These are phyloP conservation scores for Pardalotus punctatus DNA, from an alignment of 2,113 vertebrate species.

Conservation along the genomic window DNA sequence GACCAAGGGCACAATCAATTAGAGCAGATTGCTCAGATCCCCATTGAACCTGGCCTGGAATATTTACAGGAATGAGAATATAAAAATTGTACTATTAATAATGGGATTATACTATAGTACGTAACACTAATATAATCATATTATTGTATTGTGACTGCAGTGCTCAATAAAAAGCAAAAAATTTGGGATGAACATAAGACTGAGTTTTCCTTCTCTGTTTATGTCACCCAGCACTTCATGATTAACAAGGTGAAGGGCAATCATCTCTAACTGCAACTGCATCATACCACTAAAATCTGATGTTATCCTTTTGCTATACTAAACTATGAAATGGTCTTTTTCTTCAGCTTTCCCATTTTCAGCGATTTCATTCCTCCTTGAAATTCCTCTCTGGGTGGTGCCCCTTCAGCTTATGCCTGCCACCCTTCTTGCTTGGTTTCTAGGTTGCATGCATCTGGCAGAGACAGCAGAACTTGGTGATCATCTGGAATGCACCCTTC, in stretches of 20 bases:
- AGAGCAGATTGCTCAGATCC: not conserved
- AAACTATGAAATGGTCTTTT: not conserved
- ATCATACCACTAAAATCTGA: not conserved
- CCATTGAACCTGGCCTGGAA: not conserved
- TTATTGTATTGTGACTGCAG: not conserved
- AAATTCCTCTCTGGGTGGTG: not conserved
- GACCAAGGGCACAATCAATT: not conserved
- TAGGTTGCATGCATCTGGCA: not conserved
- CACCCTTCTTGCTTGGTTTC: not conserved
- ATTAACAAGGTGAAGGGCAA: not conserved
- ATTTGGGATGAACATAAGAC: not conserved
- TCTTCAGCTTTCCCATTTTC: not conserved
- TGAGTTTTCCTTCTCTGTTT: not conserved
- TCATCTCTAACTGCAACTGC: not conserved
- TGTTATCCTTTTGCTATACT: not conserved
- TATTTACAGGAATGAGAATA: not conserved
- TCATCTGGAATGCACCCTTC: not conserved
- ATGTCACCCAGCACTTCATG: not conserved
- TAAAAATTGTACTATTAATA: not conserved
- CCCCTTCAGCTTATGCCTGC: not conserved
- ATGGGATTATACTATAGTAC: not conserved
- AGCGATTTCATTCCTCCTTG: not conserved
- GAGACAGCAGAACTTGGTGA: not conserved
- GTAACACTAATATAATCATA: not conserved
- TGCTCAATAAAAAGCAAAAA: not conserved